Percentiles rank a stretch among this genome's conserved stretches.
Evolutionary conservation across 2,113 vertebrate genomes (phyloP).

Genomic region (Pelodiscus sinensis): DNA sequence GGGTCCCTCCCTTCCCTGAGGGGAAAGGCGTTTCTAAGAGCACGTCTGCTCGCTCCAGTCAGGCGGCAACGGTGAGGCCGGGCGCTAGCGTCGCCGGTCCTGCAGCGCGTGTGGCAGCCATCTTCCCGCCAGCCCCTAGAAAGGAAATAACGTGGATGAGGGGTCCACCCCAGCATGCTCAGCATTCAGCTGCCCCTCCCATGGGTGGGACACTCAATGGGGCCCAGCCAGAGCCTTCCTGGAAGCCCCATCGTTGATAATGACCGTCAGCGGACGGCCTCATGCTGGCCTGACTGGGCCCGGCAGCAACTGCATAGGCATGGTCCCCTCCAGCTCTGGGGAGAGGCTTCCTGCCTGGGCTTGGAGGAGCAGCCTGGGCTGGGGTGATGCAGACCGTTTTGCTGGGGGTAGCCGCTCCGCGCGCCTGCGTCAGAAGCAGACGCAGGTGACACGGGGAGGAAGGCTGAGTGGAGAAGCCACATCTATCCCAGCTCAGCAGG

Average conservation of each 20-base stretch:
- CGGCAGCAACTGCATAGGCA: background rate
- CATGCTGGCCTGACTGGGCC: background rate
- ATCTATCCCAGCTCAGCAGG: background rate
- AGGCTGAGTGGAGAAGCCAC: background rate
- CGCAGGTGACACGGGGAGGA: background rate
- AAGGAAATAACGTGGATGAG: background rate
- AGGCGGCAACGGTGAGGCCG: too few relatives aligned
- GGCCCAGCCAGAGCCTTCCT: background rate
- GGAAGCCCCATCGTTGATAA: background rate
- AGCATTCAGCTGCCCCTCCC: background rate
- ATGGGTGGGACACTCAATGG: background rate
- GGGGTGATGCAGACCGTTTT: background rate
- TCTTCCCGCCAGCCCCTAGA: background rate
- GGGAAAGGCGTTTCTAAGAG: background rate
- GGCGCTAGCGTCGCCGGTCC: background rate
- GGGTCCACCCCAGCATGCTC: background rate
- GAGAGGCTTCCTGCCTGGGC: background rate
- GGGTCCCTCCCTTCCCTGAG: background rate
- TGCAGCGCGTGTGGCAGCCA: too few relatives aligned
- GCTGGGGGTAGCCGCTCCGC: background rate
- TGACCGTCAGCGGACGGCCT: background rate
- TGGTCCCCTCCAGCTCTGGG: background rate
- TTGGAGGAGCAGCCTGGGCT: background rate
- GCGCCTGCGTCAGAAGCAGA: background rate
- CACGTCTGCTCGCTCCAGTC: background rate